phyloP scores from a whole-genome alignment of 2,113 vertebrate genomes.

The Quiscalus mexicanus region DNA sequence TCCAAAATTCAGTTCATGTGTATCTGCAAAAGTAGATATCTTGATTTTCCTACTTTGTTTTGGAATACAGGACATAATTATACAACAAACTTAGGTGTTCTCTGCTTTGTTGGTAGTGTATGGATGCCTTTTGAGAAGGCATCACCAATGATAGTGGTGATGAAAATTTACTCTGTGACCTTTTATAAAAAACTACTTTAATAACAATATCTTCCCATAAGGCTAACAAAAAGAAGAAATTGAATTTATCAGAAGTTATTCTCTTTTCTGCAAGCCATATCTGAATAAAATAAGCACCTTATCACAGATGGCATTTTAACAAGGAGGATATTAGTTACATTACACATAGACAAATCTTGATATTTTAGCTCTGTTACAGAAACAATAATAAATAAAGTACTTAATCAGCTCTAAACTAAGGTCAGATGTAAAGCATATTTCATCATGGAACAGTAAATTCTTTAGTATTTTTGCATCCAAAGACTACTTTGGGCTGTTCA shows the following conservation, averaged over 20 bases:
- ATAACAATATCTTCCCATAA: background rate
- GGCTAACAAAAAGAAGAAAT: background rate
- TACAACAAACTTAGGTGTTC: background rate
- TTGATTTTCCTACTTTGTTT: background rate
- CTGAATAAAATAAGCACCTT: background rate
- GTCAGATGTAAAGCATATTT: background rate
- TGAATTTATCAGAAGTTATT: background rate
- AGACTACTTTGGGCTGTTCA: background rate
- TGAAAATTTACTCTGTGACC: background rate
- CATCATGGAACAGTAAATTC: background rate
- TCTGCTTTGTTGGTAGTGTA: background rate
- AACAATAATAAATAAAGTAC: background rate
- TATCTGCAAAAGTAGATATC: background rate
- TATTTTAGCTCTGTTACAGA: background rate
- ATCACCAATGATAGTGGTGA: too few relatives aligned
- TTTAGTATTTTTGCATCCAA: background rate
- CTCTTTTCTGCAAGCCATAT: background rate
- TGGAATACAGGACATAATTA: background rate
- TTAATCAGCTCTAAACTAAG: background rate
- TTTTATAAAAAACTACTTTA: background rate
- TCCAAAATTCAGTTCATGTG: background rate
- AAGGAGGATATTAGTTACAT: background rate
- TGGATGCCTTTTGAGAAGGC: background rate
- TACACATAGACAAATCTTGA: background rate
- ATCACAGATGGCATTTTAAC: background rate